Percentiles rank a stretch among this genome's conserved stretches.
Conservation (phyloP, 2,888 invertebrate species). For the Hydrotaea diabolus region DNA sequence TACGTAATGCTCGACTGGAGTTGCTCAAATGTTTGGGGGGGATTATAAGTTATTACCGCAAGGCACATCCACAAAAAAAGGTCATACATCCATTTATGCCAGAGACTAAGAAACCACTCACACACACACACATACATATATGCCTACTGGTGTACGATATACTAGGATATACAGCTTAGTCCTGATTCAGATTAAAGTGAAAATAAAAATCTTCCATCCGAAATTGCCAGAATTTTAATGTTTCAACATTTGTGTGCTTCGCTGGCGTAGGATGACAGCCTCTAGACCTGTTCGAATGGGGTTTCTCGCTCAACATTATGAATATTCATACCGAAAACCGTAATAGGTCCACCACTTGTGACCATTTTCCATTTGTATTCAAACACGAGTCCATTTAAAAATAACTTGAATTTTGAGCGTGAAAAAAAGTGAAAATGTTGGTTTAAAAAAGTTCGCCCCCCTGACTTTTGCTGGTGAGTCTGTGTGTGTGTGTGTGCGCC, state of each 20-base stretch:
- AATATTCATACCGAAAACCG: slow-evolving; percentile 51
- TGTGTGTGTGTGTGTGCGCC: slow-evolving; percentile 2
- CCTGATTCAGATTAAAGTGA: not conserved
- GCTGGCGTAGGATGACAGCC: not conserved
- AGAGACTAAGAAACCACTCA: not conserved
- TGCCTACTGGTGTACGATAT: not conserved
- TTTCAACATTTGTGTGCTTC: not conserved
- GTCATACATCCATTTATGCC: not conserved
- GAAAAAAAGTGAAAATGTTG: slow-evolving; percentile 12
- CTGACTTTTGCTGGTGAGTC: too few species aligned
- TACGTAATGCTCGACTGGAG: not conserved
- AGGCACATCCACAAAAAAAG: not conserved
- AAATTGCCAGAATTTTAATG: not conserved
- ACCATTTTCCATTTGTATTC: slow-evolving; percentile 35
- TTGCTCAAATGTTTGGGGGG: not conserved
- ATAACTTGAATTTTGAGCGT: slow-evolving; percentile 26
- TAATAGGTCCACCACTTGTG: slow-evolving; percentile 45
- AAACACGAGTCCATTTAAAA: slow-evolving; percentile 52
- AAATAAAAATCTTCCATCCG: slow-evolving; percentile 7
- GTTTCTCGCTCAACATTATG: slow-evolving; percentile 23
- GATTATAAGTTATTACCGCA: slow-evolving; percentile 28
- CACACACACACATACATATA: not conserved
- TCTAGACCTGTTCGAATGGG: not conserved
- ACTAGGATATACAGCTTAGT: not conserved
- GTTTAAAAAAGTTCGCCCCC: not conserved